Conservation (phyloP, 2,797 vertebrate genomes). For the Malacoraja senta region DNA sequence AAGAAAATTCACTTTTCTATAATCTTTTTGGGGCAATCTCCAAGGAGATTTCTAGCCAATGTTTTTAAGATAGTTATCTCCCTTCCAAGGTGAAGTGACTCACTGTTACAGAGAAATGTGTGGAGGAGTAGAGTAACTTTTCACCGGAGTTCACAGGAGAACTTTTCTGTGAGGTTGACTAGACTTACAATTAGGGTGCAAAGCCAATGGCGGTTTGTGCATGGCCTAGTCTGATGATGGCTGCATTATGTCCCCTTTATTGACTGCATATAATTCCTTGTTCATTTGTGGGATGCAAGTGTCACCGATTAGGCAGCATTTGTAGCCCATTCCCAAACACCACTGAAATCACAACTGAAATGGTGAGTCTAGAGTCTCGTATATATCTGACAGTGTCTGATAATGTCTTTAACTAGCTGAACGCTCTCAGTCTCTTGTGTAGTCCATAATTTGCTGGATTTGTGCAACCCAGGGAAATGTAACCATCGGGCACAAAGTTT, state of each 20-base stretch:
- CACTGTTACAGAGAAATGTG: neutral
- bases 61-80: neutral
- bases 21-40: neutral
- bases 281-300: too few relatives aligned
- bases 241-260: neutral
- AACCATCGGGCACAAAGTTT: neutral
- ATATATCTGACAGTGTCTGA: too few relatives aligned
- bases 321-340: too few relatives aligned
- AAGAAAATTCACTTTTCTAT: neutral
- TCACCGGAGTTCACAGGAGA: too few relatives aligned
- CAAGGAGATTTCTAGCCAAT: neutral
- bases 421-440: neutral
- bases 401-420: neutral
- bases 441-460: neutral
- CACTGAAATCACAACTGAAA: too few relatives aligned
- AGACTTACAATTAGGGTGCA: neutral
- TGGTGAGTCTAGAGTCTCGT: too few relatives aligned
- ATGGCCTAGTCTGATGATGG: neutral
- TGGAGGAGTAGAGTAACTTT: neutral
- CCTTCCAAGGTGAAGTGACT: neutral
- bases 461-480: neutral
- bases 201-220: neutral
- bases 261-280: neutral
- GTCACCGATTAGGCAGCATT: too few relatives aligned
- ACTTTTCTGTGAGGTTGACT: neutral